Conservation (phyloP, 1,140 invertebrate genomes). For the Leptopilina boulardi region DNA sequence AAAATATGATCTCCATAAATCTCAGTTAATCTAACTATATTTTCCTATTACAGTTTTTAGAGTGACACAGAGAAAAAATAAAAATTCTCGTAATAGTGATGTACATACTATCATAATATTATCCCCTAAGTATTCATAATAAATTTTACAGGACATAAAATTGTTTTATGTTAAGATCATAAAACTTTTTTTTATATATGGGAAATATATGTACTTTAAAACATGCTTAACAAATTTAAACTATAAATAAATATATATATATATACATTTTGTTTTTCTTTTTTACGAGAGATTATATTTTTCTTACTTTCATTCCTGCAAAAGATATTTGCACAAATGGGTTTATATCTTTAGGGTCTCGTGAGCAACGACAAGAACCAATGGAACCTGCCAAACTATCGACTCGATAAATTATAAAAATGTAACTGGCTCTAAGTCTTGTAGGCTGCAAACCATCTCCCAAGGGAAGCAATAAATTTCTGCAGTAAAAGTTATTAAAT, state of each 20-base stretch:
- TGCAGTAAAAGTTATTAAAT: slow-evolving; percentile 64
- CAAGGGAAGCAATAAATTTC: slow-evolving; percentile 84
- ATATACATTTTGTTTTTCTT: not conserved
- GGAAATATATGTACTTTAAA: not conserved
- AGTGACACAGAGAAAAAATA: not conserved
- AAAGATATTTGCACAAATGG: slow-evolving; percentile 81
- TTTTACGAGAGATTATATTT: slow-evolving; percentile 9
- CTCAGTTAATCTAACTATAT: not conserved
- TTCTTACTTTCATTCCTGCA: slow-evolving; percentile 79
- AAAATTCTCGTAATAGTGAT: slow-evolving; percentile 6
- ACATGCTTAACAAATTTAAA: not conserved
- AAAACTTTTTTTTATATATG: not conserved
- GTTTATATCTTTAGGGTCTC: slow-evolving; percentile 78
- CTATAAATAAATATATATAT: not conserved
- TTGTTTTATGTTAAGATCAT: not conserved
- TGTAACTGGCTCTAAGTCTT: slow-evolving; percentile 80
- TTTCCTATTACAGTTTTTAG: not conserved
- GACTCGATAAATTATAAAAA: slow-evolving; percentile 81
- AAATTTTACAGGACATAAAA: not conserved
- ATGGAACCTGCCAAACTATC: slow-evolving; percentile 80
- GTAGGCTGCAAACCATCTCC: slow-evolving; percentile 77
- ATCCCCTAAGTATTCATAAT: not conserved
- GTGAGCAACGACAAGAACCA: slow-evolving; percentile 62
- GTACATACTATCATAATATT: slow-evolving; percentile 15
- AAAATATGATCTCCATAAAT: not conserved